Percentiles rank a stretch among this genome's conserved stretches.
These are phyloP conservation scores for Gryon sp. DNA, from an alignment of 1,140 invertebrate species.

Conservation along the genomic window DNA sequence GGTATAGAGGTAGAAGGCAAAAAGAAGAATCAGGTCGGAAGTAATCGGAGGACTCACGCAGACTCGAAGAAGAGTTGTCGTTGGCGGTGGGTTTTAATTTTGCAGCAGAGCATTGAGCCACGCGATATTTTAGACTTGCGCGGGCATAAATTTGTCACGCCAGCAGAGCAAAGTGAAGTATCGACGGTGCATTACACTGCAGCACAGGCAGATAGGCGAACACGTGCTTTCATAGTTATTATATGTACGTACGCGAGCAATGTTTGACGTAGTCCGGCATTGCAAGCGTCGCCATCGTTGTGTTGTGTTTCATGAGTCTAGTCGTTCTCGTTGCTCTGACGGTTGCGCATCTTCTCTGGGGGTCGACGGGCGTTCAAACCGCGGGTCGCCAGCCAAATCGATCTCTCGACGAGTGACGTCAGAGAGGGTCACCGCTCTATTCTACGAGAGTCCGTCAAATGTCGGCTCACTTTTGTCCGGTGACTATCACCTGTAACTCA, in stretches of 20 bases:
- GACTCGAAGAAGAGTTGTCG: background rate
- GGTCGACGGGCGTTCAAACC: conserved; percentile 34
- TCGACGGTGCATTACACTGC: conserved; percentile 42
- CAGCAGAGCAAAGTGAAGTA: conserved; percentile 21
- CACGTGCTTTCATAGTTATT: conserved; percentile 52
- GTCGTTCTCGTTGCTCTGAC: background rate
- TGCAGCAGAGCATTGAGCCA: conserved; percentile 15
- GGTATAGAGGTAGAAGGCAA: background rate
- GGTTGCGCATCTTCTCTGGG: conserved; percentile 15
- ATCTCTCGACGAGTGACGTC: conserved; percentile 52
- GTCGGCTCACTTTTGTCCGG: conserved; percentile 22
- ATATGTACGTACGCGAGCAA: conserved; percentile 39
- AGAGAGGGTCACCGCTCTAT: conserved; percentile 31
- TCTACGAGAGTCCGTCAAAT: conserved; percentile 6
- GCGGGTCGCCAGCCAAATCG: conserved; percentile 53
- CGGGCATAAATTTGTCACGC: conserved; percentile 50
- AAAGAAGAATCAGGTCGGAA: conserved; percentile 27
- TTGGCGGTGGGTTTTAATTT: conserved; percentile 10
- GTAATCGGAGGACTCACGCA: conserved; percentile 6
- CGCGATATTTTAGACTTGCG: conserved; percentile 24
- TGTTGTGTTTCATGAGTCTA: too few species aligned
- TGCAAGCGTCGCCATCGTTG: conserved; percentile 7
- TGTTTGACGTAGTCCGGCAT: conserved; percentile 5
- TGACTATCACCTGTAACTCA: conserved; percentile 27
- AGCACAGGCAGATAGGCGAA: conserved; percentile 24